Base-by-base conservation (phyloP, 2,113 vertebrate species). In the Hyaena hyaena region DNA sequence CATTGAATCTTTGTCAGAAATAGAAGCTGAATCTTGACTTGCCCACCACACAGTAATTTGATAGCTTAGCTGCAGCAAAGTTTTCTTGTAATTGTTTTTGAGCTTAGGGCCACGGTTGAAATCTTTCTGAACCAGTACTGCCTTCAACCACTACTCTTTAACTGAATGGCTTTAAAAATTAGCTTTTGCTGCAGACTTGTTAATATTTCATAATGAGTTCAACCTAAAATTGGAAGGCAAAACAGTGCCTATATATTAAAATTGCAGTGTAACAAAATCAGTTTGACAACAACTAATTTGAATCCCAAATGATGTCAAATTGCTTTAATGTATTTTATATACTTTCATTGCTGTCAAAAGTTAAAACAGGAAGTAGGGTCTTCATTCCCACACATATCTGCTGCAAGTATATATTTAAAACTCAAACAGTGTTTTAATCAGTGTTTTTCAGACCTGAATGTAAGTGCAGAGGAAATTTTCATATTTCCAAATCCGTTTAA, bases 121-220 rank as follows among this genome's bases (percentile, higher is more conserved):
- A 76, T 88, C 61, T 79, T 87, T 87, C 61, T 95, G 50, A 91
- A 76, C 10, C 17, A 65, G 31, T 93, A 33, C 35, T 68, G 16
- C 55, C 28, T 35, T 88, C 33, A 43, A 0, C n/a, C 53, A 61
- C 39, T 89, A 1, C 10, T 77, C 0, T 55, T 90, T 65, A 76
- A 88, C 5, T 26, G 55, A 63, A 68, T 92, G 50, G 14, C 76
- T 94, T 82, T 89, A 17, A n/a, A 91, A 96, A 61, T 94, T 95
- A 58, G 48, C 50, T 96, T 95, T 97, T 96, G 58, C 83, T 95
- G 9, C 23, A 96, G 39, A 94, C 35, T 90, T 90, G 33, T 26
- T 76, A 63, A 31, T 83, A 76, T 74, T 81, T 95, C n/a, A 76
- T 85, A 96, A 68, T 79, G 17, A 93, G 73, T 82, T 96, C 35